These are phyloP conservation scores for Pedionomus torquatus DNA, from an alignment of 2,113 vertebrate species.

Conservation along the genomic window DNA sequence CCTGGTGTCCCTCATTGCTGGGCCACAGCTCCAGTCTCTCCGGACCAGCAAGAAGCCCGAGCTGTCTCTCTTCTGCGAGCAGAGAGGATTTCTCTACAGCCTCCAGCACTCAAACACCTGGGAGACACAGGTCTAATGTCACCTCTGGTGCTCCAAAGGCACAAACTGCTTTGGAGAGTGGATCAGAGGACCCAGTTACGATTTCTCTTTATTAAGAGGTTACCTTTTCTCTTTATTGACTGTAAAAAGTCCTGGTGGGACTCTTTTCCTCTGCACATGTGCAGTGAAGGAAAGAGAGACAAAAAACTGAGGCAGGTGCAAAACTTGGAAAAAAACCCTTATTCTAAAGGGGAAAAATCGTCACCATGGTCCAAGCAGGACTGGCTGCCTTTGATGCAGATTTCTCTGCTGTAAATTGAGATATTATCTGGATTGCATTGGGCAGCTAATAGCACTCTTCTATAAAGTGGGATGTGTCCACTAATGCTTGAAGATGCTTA, in stretches of 20 bases:
- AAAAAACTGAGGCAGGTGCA: neutral
- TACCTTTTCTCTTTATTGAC: neutral
- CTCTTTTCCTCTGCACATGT: neutral
- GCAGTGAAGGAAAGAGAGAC: neutral
- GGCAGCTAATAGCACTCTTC: neutral
- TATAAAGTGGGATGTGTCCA: neutral
- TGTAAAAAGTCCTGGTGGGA: neutral
- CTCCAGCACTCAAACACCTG: neutral
- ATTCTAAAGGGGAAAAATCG: neutral
- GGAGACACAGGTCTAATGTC: neutral
- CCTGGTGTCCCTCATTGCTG: neutral
- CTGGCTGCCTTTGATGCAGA: neutral
- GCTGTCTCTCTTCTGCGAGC: neutral
- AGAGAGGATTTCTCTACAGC: neutral
- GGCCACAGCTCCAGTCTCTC: neutral
- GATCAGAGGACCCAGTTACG: neutral
- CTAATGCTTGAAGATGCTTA: conserved; percentile 4
- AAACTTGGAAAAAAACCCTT: neutral
- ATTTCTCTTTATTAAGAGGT: neutral
- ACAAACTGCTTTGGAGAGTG: neutral
- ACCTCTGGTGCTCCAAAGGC: rapidly evolving
- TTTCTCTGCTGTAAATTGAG: neutral
- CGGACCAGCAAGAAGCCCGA: neutral
- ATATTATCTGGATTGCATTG: neutral
- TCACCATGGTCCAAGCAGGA: rapidly evolving